Percentiles rank a stretch among this genome's conserved stretches.
These are phyloP conservation scores for Lasioglossum albipes DNA, from an alignment of 1,140 invertebrate species.

Conservation along the genomic window DNA sequence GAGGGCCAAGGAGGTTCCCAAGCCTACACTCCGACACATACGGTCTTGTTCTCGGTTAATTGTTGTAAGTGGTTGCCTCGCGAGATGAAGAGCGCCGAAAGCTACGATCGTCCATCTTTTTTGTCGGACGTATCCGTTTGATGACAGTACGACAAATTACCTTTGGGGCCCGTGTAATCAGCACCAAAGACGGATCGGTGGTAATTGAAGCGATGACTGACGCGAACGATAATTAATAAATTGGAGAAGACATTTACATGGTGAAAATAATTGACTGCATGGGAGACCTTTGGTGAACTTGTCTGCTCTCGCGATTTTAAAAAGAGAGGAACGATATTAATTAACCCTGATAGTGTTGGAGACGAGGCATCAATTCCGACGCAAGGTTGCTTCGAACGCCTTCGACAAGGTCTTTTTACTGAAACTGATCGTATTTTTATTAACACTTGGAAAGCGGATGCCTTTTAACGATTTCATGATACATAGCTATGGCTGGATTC, in stretches of 20 bases:
- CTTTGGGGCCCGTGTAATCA: conserved; percentile 30
- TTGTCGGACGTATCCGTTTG: conserved; percentile 1
- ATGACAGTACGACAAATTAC: conserved; percentile 56
- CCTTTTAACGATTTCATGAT: too few species aligned
- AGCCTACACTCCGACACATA: conserved; percentile 2
- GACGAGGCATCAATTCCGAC: background rate
- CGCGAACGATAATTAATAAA: conserved; percentile 47
- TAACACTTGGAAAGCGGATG: too few species aligned
- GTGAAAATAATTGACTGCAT: conserved; percentile 23
- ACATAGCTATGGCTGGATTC: too few species aligned
- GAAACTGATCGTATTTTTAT: too few species aligned
- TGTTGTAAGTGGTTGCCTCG: conserved; percentile 50
- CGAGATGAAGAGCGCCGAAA: conserved; percentile 55
- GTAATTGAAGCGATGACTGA: conserved; percentile 56
- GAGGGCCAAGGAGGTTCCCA: background rate
- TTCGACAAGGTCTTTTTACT: background rate
- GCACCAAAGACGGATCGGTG: background rate
- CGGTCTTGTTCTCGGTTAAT: conserved; percentile 45
- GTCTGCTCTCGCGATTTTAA: background rate
- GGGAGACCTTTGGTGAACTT: background rate
- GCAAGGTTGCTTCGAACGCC: background rate
- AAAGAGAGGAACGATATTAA: background rate
- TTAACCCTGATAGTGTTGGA: background rate
- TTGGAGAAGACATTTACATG: background rate
- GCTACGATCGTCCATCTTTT: conserved; percentile 26